These are phyloP conservation scores for Agriopis marginaria DNA, from an alignment of 2,888 invertebrate species.

Conservation along the genomic window DNA sequence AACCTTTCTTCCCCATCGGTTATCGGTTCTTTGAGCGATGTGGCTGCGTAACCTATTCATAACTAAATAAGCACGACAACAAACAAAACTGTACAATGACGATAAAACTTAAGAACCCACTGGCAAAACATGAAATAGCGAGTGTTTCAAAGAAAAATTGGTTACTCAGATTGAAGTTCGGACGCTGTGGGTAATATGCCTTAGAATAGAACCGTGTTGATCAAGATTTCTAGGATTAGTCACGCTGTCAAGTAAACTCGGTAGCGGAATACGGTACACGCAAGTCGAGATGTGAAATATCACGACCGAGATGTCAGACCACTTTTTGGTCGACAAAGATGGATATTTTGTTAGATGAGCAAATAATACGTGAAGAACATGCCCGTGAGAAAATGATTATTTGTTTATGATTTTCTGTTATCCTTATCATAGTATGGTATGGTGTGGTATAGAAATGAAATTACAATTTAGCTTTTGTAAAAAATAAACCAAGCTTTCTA, in stretches of 20 bases:
- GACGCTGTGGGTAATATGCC: background rate
- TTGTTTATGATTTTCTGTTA: background rate
- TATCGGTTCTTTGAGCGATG: too few species aligned
- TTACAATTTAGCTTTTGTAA: too few species aligned
- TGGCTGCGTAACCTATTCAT: background rate
- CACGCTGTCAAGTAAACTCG: conserved; percentile 25
- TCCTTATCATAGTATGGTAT: background rate
- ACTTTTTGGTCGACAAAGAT: conserved; percentile 9
- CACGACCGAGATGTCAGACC: conserved; percentile 8
- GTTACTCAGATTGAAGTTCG: background rate
- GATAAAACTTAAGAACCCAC: background rate
- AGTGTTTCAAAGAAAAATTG: background rate
- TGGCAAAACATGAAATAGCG: background rate
- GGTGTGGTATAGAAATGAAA: too few species aligned
- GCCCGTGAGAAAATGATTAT: background rate
- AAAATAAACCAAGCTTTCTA: too few species aligned
- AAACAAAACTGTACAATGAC: background rate
- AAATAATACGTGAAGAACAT: conserved; percentile 2
- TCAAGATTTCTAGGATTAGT: conserved; percentile 37
- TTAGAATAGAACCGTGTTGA: conserved; percentile 20
- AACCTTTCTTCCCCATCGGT: too few species aligned
- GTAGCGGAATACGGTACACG: conserved; percentile 29
- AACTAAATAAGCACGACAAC: background rate
- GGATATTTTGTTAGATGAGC: conserved; percentile 5
- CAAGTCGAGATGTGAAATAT: conserved; percentile 21